These are phyloP conservation scores for Paratrypauchen microcephalus DNA, from an alignment of 2,797 vertebrate genomes.

Conservation along the genomic window DNA sequence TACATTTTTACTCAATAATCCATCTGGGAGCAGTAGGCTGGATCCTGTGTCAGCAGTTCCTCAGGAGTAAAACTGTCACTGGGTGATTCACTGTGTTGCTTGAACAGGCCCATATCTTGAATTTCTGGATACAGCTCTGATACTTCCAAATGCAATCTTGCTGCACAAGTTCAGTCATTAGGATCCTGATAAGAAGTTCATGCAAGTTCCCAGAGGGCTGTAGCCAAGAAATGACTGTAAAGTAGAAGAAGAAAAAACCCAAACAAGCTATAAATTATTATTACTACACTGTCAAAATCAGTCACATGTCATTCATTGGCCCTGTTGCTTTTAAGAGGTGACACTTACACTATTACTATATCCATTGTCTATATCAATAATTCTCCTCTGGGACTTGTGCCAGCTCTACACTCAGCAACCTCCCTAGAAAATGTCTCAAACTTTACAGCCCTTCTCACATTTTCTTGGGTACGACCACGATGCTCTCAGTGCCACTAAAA, in stretches of 20 bases:
- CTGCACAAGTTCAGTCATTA: neutral
- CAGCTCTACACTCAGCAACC: neutral
- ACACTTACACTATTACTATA: neutral
- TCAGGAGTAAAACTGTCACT: neutral
- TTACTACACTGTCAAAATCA: neutral
- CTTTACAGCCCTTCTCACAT: too few relatives aligned
- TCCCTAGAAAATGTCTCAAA: neutral
- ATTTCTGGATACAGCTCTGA: neutral
- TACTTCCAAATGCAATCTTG: constrained; percentile 3
- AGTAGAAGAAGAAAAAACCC: too few relatives aligned
- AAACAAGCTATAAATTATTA: too few relatives aligned
- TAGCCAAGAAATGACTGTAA: too few relatives aligned
- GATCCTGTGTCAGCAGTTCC: constrained; percentile 20
- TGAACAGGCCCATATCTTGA: neutral
- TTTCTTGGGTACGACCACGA: neutral
- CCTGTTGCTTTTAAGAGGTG: neutral
- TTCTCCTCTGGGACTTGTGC: neutral
- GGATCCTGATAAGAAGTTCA: neutral
- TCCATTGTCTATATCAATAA: neutral
- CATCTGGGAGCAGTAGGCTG: neutral
- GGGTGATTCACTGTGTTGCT: neutral
- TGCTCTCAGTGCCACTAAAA: neutral
- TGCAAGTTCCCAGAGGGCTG: neutral
- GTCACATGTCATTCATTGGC: neutral
- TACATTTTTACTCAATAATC: constrained; percentile 4